Base-by-base conservation (phyloP, 1,140 invertebrate species). In the Drosophila aff. region DNA sequence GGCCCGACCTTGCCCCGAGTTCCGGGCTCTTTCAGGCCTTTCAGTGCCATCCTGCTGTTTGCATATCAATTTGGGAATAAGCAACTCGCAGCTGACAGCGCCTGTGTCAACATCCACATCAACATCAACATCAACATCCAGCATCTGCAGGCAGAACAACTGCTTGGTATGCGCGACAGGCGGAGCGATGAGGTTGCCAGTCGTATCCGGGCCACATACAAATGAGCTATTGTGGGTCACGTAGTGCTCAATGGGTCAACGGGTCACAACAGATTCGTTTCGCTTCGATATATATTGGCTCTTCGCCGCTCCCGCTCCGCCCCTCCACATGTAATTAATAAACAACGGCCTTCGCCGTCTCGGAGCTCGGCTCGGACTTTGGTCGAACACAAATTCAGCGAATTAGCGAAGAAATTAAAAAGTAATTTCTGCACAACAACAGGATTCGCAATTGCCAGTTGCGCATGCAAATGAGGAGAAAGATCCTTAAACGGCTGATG, bases 321-420 rank as follows among this genome's bases (percentile, higher is more conserved):
- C 18, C 40, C 55, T 9, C 38, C 47, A 31, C 23, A 46, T 55
- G 43, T 69, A 78, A 78, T 78, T 78, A 78, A 78, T 78, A 77
- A 69, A 69, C 74, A 77, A 78, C 50, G 65, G 55, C 38, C 21
- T 38, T 18, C 23, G 4, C 26, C 31, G 28, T 28, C 43, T 43
- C 53, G 50, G 11, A 9, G 33, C 23, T 23, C 8, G 15, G 15
- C 8, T 9, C 10, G 23, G n/a, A 33, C 59, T 21, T 21, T n/a
- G 36, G 40, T 21, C 26, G 31, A 53, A 28, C 47, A 57, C 47
- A 66, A 76, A 71, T 61, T 61, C 44, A 73, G 55, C 61, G 64
- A 89, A 89, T 89, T 81, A 84, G 63, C 66, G 9, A 81, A 79
- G 78, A 90, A 90, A 90, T 89, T 89, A 90, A 85, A 89, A 85